These are phyloP conservation scores for Cuniculus paca DNA, from an alignment of 2,797 vertebrate species.

Conservation along the genomic window DNA sequence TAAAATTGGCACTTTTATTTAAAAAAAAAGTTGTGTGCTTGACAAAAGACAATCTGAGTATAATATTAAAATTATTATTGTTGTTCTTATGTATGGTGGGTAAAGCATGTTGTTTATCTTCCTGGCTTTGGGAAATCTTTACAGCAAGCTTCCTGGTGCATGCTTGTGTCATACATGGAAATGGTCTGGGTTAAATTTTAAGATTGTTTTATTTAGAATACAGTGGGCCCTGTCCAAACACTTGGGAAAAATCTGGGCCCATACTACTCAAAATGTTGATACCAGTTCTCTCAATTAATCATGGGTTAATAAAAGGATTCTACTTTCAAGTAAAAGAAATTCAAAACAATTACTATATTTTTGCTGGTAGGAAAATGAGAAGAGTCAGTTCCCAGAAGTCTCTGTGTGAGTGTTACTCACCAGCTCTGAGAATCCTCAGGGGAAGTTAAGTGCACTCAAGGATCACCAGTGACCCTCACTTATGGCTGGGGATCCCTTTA, in stretches of 20 bases:
- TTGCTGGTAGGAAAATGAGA: neutral
- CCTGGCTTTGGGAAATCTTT: neutral
- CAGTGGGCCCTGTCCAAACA: neutral
- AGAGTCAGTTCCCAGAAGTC: neutral
- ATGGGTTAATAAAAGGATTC: neutral
- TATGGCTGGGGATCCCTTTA: neutral
- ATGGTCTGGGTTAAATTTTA: neutral
- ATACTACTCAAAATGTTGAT: neutral
- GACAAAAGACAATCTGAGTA: neutral
- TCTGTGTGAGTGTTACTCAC: neutral
- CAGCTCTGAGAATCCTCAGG: neutral
- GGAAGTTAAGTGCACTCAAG: no score
- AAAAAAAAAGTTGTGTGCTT: neutral
- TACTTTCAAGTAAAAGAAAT: slow-evolving; percentile 9
- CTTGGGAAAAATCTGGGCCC: neutral
- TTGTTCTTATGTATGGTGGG: neutral
- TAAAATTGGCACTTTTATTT: neutral
- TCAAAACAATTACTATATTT: neutral
- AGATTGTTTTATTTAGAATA: slow-evolving; percentile 1
- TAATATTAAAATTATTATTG: neutral
- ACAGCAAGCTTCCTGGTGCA: neutral
- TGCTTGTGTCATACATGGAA: neutral
- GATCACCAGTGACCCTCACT: neutral
- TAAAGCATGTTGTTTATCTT: neutral
- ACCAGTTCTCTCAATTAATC: neutral